Evolutionary conservation across 2,888 invertebrate genomes (phyloP), one percentile per base, ranked within the genome.

Genomic region (Drosophila formosana): DNA sequence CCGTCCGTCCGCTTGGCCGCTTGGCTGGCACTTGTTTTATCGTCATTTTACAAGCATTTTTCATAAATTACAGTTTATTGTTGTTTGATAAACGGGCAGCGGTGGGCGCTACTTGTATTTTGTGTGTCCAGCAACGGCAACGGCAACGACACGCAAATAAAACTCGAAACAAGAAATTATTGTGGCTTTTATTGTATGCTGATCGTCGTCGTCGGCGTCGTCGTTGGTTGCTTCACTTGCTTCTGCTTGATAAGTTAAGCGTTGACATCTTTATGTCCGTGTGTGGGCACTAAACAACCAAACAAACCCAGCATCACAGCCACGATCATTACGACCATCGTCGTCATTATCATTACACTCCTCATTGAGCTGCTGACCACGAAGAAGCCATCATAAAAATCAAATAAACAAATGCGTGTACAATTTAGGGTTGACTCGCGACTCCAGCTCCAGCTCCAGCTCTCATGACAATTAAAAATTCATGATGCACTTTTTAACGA

Each of bases 21-120:
- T 50, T 50, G 52, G 25, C 66, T 78, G 75, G 82, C 84, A 86
- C 84, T 84, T 84, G 83, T 84, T 88, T 88, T 84, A 87, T 86
- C 86, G 82, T 86, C 80, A 76, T 80, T 88, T 86, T 87, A 88
- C 84, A 86, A 88, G 89, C 88, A 87, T 83, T 85, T 89, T 89
- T 88, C 89, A 90, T 90, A 89, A 88, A 90, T 90, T 89, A 89
- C 88, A 84, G 89, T 89, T 89, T 90, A 90, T 90, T 89, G 89
- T 89, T 89, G 82, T 90, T 89, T 88, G 89, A 90, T 88, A 88
- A 89, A 84, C 84, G 78, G 75, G 68, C 81, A 88, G 72, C 86
- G 78, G 89, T 89, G 89, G 89, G 89, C 89, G 89, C 89, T 89
- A 88, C 90, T 78, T 76, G 78, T 80, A 83, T 79, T 85, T 67